Evolutionary conservation across 1,140 invertebrate species (phyloP).

Genomic region (Phthorimaea operculella): DNA sequence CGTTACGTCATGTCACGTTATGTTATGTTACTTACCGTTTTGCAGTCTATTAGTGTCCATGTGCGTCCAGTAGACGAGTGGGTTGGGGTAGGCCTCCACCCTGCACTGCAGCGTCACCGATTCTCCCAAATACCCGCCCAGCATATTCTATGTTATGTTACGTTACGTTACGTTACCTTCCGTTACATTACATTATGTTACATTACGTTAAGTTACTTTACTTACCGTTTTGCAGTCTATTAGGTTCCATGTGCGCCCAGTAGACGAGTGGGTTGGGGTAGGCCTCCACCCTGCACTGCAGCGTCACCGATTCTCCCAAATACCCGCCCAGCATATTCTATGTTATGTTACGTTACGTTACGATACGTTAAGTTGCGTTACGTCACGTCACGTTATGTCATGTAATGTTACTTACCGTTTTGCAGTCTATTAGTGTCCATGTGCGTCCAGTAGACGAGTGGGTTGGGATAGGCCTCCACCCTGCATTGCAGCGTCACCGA

Average conservation of each 20-base stretch:
- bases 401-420: constrained; percentile 22
- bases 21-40: constrained; percentile 20
- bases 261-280: constrained; percentile 27
- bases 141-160: too few relatives aligned
- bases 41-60: constrained; percentile 24
- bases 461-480: constrained; percentile 31
- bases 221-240: constrained; percentile 32
- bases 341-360: too few relatives aligned
- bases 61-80: constrained; percentile 33
- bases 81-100: constrained; percentile 31
- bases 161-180: constrained; percentile 12
- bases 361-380: too few relatives aligned
- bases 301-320: constrained; percentile 19
- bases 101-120: constrained; percentile 22
- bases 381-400: background rate
- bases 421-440: constrained; percentile 24
- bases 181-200: background rate
- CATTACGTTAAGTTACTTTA: background rate
- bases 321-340: constrained; percentile 36
- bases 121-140: constrained; percentile 29
- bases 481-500: constrained; percentile 23
- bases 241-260: constrained; percentile 30
- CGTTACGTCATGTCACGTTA: background rate
- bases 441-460: constrained; percentile 33
- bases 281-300: constrained; percentile 32